Percentiles rank a stretch among this genome's conserved stretches.
phyloP scores from a whole-genome alignment of 53 echinoderm and acorn worm genomes.

The Pentamera pediparva region DNA sequence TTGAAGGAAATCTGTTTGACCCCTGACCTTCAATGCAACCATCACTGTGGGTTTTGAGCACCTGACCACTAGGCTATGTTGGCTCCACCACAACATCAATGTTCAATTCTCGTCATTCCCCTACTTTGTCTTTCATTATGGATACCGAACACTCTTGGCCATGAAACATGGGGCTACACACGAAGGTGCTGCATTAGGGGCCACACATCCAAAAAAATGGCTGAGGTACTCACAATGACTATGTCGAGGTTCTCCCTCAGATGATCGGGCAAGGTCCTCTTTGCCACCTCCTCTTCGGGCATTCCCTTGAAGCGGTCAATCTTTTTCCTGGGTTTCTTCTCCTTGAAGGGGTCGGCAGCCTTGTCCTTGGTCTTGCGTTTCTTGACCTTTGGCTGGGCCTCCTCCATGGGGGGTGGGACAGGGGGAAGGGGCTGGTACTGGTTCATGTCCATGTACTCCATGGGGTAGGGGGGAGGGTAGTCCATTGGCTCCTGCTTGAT shows the following conservation, averaged over 20 bases:
- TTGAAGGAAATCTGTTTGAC: too few relatives aligned
- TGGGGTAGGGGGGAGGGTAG: conserved; percentile 37
- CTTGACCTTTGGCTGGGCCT: conserved; percentile 25
- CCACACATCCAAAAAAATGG: too few relatives aligned
- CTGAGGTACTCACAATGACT: conserved; percentile 78
- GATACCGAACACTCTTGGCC: too few relatives aligned
- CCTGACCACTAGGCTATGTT: too few relatives aligned
- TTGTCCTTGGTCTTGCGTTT: conserved; percentile 79
- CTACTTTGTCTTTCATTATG: too few relatives aligned
- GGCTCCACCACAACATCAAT: too few relatives aligned
- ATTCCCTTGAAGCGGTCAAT: conserved; percentile 94
- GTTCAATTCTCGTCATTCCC: too few relatives aligned
- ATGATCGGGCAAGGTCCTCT: conserved; percentile 85
- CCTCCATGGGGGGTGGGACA: conserved; percentile 17
- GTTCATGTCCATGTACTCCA: conserved; percentile 37
- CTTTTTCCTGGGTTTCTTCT: conserved; percentile 92
- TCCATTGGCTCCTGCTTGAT: conserved; percentile 31
- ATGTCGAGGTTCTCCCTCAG: conserved; percentile 84
- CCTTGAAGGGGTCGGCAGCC: conserved; percentile 76
- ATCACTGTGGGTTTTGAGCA: too few relatives aligned
- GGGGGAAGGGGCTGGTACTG: conserved; percentile 16
- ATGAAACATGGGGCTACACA: too few relatives aligned
- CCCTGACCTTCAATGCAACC: too few relatives aligned
- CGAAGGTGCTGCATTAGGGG: too few relatives aligned
- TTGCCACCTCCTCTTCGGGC: conserved; percentile 96